Evolutionary conservation across 2,888 invertebrate species (phyloP), one percentile per base, ranked within the genome.

Genomic region (Lamellibrachia satsuma): DNA sequence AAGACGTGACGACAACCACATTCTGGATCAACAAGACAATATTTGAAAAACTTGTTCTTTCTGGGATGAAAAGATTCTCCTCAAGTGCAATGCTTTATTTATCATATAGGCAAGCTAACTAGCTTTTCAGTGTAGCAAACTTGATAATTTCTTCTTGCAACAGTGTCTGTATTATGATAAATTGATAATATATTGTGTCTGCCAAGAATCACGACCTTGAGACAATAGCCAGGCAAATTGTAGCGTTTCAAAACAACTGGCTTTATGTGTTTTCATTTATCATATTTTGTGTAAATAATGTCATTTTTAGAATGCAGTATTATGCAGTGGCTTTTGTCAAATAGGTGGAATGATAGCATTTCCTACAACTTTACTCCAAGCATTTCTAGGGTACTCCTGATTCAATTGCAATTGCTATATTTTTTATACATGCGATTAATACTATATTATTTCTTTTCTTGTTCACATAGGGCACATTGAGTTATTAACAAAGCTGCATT

Each of bases 51-150:
- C 55, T 55, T 3, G 55, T 55, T 22, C 75, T 75, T 75, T 75
- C n/a, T 15, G 75, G n/a, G 22, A 75, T 75, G 75, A 4, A 60
- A 15, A 60, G 60, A 15, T 60, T 60, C 60, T 15, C 15, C n/a
- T 22, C 75, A 75, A 75, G 75, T 75, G 75, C 75, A 75, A 75
- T 75, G 75, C 75, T 75, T 75, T 75, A 75, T 75, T 75, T 75
- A 75, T 75, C 75, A 75, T 22, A 22, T 22, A 75, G 6, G 22
- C 75, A 22, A 75, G 22, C 75, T 75, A 75, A 75, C n/a, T 15
- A 22, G 75, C 75, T 75, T 39, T 75, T 75, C 22, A 75, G 22
- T 75, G 75, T 75, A 75, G n/a, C n/a, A n/a, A n/a, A 75, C 75
- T 22, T 6, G 9, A 7, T 55, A 4, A 9, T 75, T 22, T 75